Base-by-base conservation (phyloP, 2,797 vertebrate species). In the Clarias laeviceps region DNA sequence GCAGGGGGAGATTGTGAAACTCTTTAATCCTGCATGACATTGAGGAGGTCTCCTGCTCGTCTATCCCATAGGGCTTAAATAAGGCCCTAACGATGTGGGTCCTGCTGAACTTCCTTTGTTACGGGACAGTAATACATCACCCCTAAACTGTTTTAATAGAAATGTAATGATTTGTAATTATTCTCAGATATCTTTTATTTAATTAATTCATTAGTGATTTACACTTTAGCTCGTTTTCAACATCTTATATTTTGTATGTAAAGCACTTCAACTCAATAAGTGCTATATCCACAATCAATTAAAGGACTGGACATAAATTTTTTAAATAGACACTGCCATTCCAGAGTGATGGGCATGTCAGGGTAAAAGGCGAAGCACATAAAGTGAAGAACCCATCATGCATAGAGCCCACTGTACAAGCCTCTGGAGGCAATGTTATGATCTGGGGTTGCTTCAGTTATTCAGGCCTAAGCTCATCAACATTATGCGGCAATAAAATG, bases 11-110 rank as follows among this genome's bases (percentile, higher is more conserved):
- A 90, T 91, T 88, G 89, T 69, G 84, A 57, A 54, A 54, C 2
- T 59, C 69, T 82, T 87, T 94, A 93, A 95, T 94, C 93, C 92
- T 81, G 82, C 78, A 85, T 88, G 91, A 91, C 92, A 90, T 92
- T 91, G 91, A 88, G 59, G 85, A 82, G 81, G 83, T 82, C 88
- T 81, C 77, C 85, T 81, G 20, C 40, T 88, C 88, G 57, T n/a
- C 40, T 69, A 70, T 20, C 65, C 79, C 76, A 68, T 34, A 20
- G 22, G 37, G 68, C 45, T 54, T 12, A 70, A 80, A 27, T 45
- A 57, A 77, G 85, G 29, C 64, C 73, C 59, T 73, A 0, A 82
- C 59, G 62, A 85, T 85, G 80, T 54, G 7, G 73, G 62, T 66
- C 27, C 22, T 62, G n/a, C 20, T 50, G 59, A 82, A 88, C 78